Percentiles rank a stretch among this genome's conserved stretches.
phyloP scores from a whole-genome alignment of 2,113 vertebrate genomes.

The Ageneiosus marmoratus region DNA sequence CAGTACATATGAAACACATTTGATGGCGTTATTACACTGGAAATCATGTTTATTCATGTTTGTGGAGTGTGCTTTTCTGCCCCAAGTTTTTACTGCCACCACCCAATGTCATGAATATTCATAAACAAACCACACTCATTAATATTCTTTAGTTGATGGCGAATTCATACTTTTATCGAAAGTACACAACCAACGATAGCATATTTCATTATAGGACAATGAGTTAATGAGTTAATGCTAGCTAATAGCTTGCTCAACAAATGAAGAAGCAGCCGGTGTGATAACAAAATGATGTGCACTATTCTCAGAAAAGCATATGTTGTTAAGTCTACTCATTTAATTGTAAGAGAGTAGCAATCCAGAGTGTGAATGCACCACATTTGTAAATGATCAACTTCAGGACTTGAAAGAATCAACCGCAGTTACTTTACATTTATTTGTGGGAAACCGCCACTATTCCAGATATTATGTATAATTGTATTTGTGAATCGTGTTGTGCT shows the following conservation, averaged over 20 bases:
- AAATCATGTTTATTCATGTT: background rate
- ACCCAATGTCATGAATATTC: background rate
- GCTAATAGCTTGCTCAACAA: background rate
- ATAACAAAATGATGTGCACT: background rate
- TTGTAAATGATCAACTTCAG: background rate
- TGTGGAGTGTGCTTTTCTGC: background rate
- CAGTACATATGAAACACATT: background rate
- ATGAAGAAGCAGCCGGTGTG: background rate
- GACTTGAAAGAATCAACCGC: background rate
- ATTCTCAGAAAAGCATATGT: background rate
- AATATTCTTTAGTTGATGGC: background rate
- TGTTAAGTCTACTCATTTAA: background rate
- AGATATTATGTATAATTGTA: background rate
- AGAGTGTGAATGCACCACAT: background rate
- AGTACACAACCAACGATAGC: background rate
- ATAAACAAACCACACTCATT: background rate
- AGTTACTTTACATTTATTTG: background rate
- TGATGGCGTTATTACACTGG: background rate
- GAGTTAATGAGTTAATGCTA: background rate
- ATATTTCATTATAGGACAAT: background rate
- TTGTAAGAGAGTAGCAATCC: background rate
- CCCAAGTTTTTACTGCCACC: background rate
- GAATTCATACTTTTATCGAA: background rate
- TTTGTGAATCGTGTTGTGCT: background rate
- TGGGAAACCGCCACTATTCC: background rate